phyloP scores from a whole-genome alignment of 2,888 invertebrate species.

The Teleogryllus oceanicus region DNA sequence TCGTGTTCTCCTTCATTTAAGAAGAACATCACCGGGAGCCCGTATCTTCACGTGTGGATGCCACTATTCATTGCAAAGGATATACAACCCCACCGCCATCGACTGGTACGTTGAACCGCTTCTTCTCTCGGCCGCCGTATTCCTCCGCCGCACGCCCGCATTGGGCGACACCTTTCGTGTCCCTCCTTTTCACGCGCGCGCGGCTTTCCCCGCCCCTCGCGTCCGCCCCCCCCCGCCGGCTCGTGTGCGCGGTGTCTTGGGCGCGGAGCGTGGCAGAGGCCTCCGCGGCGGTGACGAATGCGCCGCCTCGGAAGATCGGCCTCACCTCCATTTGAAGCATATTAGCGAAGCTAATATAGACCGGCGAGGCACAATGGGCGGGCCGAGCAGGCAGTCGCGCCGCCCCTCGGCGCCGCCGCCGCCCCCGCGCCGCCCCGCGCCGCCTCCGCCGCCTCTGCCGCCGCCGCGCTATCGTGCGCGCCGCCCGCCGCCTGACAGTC shows the following conservation, averaged over 20 bases:
- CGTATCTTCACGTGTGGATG: no score
- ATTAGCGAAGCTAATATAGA: slow-evolving; percentile 9
- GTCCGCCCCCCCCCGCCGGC: no score
- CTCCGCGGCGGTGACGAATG: not conserved
- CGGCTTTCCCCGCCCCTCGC: no score
- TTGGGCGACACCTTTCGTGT: no score
- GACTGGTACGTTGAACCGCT: no score
- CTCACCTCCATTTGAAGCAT: slow-evolving; percentile 18
- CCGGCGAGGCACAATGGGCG: slow-evolving; percentile 2
- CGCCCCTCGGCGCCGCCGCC: not conserved
- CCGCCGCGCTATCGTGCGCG: not conserved
- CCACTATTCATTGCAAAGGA: no score
- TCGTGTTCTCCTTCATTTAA: no score
- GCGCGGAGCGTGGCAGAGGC: not conserved
- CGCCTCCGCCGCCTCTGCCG: not conserved
- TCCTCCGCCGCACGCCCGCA: no score
- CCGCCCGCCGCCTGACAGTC: slow-evolving; percentile 27
- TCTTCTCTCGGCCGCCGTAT: no score
- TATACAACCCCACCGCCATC: no score
- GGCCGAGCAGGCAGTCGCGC: not conserved
- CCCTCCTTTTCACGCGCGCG: no score
- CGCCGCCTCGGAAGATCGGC: not conserved
- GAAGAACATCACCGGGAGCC: no score
- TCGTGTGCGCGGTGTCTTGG: not conserved
- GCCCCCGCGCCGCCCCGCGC: not conserved